phyloP scores from a whole-genome alignment of 2,888 invertebrate species.

The Schizaphis graminum region DNA sequence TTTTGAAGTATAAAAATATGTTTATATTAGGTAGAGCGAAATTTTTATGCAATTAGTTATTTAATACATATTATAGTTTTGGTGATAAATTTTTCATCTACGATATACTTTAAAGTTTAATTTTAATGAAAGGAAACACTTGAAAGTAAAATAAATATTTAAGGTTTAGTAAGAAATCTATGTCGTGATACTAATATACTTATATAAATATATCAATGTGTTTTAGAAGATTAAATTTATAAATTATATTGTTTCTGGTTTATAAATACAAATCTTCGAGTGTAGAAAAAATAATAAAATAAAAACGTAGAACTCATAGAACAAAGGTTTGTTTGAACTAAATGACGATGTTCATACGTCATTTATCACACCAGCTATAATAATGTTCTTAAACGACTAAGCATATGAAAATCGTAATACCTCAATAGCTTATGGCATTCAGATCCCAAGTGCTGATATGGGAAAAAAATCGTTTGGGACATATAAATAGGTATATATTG shows the following conservation, averaged over 20 bases:
- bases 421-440: neutral
- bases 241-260: neutral
- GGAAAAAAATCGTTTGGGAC: neutral
- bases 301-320: neutral
- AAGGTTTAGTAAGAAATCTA: neutral
- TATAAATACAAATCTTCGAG: neutral
- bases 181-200: neutral
- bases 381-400: neutral
- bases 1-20: neutral
- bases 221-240: neutral
- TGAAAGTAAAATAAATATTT: neutral
- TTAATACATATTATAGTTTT: neutral
- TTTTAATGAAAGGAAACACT: neutral
- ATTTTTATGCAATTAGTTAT: neutral
- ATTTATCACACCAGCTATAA: neutral
- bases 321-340: constrained; percentile 1
- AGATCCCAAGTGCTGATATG: neutral
- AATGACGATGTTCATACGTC: neutral
- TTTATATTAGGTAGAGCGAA: neutral
- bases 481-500: neutral
- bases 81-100: neutral
- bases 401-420: neutral
- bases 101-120: neutral
- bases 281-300: constrained; percentile 4
- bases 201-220: neutral